Evolutionary conservation across 2,888 invertebrate genomes (phyloP), one percentile per base, ranked within the genome.

Genomic region (Spicauda simplicius): DNA sequence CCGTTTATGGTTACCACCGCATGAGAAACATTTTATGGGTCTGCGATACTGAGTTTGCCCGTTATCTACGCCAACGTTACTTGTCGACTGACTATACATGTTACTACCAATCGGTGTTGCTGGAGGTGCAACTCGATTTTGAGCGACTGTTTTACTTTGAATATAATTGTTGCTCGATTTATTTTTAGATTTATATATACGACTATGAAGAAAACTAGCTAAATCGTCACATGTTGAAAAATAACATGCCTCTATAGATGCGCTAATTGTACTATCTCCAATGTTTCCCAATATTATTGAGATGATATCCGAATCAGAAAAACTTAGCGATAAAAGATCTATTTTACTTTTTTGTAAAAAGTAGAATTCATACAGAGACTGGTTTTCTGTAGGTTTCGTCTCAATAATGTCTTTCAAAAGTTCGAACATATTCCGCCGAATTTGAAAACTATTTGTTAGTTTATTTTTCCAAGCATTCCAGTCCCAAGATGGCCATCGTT

Each of bases 361-460:
- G 67, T 56, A 76, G 67, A 73, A 76, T 16, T 71, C 73, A 25
- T 76, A 74, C 1, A 76, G 30, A 3, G 76, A 74, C 25, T 74
- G 74, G 30, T 70, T 71, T 2, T 69, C 68, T 5, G 14, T 25
- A 0, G 72, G 72, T 61, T 72, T 72, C 3, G 37, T 61, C 6
- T 69, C 69, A 11, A 72, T 53, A 25, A 72, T 68, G 65, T 61
- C 63, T 62, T 53, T 61, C 3, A 61, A 19, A 2, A 53, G 12
- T 10, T 61, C 61, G 25, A 53, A 53, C 61, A 61, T 53, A 37
- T 37, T 52, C 3, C 41, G 41, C 18, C 7, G 19, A 18, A 3
- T 19, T 19, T 37, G 52, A 18, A 37, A 61, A 53, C 0, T 19
- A 18, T 12, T 14, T 0, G 16, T 6, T 0, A 57, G 12, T 61